A percentile compares a stretch with the other conserved stretches of the same genome.
These are phyloP conservation scores for Apamea anceps DNA, from an alignment of 2,888 invertebrate species.

Conservation along the genomic window DNA sequence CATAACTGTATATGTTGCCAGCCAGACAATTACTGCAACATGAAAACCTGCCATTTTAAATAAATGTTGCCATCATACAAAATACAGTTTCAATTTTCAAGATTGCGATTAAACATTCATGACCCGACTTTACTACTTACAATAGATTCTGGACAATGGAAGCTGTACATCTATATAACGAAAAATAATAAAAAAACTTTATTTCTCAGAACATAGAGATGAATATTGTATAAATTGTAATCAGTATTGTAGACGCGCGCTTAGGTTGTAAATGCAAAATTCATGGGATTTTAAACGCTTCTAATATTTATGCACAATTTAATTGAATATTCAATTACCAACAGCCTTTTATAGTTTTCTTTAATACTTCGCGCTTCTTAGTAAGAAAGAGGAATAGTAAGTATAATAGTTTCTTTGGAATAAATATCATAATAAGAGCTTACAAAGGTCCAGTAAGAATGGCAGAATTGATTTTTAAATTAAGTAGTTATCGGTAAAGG, in stretches of 20 bases:
- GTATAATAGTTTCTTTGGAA: slow-evolving; percentile 10
- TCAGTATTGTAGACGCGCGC: slow-evolving; percentile 30
- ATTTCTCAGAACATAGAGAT: slow-evolving; percentile 13
- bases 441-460: slow-evolving; percentile 17
- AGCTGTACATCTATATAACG: slow-evolving; percentile 5
- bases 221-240: slow-evolving; percentile 31
- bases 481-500: background rate
- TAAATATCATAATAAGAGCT: slow-evolving; percentile 18
- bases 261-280: slow-evolving; percentile 60
- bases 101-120: slow-evolving; percentile 35
- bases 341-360: slow-evolving; percentile 64
- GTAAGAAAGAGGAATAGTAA: slow-evolving; percentile 26
- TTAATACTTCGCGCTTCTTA: slow-evolving; percentile 51
- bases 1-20: slow-evolving; percentile 7
- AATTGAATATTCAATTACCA: slow-evolving; percentile 83
- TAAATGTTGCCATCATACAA: slow-evolving; percentile 31
- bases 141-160: slow-evolving; percentile 49
- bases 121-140: slow-evolving; percentile 27
- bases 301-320: slow-evolving; percentile 71
- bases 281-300: slow-evolving; percentile 69
- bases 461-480: slow-evolving; percentile 20
- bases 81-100: slow-evolving; percentile 36
- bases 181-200: slow-evolving; percentile 19
- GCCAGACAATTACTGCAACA: slow-evolving; percentile 7
- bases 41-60: slow-evolving; percentile 28